Percentiles rank a stretch among this genome's conserved stretches.
Evolutionary conservation across 2,888 invertebrate species (phyloP).

Genomic region (Watsonalla binaria): DNA sequence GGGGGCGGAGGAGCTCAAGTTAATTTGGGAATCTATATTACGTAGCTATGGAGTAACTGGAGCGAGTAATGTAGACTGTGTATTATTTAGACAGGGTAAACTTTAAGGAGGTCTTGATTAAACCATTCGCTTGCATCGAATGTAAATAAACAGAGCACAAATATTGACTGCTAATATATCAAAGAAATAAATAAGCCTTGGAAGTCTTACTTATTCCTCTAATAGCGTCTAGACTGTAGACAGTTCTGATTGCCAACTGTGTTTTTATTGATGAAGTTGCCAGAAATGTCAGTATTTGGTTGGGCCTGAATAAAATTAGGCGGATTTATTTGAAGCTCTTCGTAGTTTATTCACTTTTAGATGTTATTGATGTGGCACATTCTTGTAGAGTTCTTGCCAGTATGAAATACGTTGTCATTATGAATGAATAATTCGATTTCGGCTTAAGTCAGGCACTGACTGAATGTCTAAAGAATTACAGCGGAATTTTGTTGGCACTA

Average conservation of each 20-base stretch:
- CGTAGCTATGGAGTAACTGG: conserved; percentile 45
- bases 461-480: too few relatives aligned
- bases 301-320: background rate
- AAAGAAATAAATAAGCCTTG: background rate
- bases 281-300: background rate
- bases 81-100: conserved; percentile 55
- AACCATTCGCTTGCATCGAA: conserved; percentile 32
- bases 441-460: too few relatives aligned
- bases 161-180: background rate
- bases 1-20: conserved; percentile 27
- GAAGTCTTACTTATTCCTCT: background rate
- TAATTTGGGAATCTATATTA: conserved; percentile 36
- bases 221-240: background rate
- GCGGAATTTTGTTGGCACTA: too few relatives aligned
- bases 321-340: too few relatives aligned
- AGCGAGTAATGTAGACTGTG: conserved; percentile 51
- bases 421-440: too few relatives aligned
- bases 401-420: too few relatives aligned
- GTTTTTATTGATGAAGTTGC: background rate
- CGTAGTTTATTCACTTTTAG: too few relatives aligned
- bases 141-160: conserved; percentile 9
- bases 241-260: background rate
- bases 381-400: too few relatives aligned
- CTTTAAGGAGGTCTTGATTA: conserved; percentile 49
- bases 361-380: too few relatives aligned